Base-by-base conservation (phyloP, 1,140 invertebrate genomes). In the Conus betulinus region DNA sequence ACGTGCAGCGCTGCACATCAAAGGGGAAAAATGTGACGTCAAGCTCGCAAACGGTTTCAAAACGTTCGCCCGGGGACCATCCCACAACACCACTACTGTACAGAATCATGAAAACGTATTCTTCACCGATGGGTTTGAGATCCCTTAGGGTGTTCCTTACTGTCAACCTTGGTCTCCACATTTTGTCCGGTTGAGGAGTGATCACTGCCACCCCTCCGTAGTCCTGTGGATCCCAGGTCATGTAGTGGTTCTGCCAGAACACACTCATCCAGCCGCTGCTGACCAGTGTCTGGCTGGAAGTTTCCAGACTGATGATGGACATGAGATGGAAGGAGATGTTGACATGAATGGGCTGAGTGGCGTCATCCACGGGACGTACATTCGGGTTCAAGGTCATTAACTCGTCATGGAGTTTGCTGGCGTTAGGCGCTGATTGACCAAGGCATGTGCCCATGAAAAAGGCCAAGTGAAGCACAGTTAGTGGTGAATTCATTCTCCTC, bases 271-370 rank as follows among this genome's bases (percentile, higher is more conserved):
- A 88, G 63, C 63, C 74, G 71, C 27, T 88, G 82, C 71, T 79
- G 23, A 25, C 53, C 4, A 88, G 53, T 13, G 63, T 85, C 74
- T 88, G 88, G 23, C n/a, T 39, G 13, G 39, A n/a, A n/a, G 25
- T 78, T n/a, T 78, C 76, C 25, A 78, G 39, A 23, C 20, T 78
- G 76, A 78, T 88, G 67, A 88, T 88, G 55, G 88, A 84, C n/a
- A 78, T 81, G n/a, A 88, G 82, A n/a, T 88, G 52, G 83, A 88
- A 85, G 51, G 71, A 78, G n/a, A 88, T 51, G 55, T 85, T 76
- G 39, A 39, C 39, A 39, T 39, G 39, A 39, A 39, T 39, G 39
- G 39, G 39, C 39, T 39, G 39, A 39, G 39, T 39, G 39, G 3
- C 39, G 39, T 39, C 39, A 39, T 39, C 3, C 39, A 39, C 39